phyloP scores from a whole-genome alignment of 2,888 invertebrate genomes.

The Drosophila hamatofila region DNA sequence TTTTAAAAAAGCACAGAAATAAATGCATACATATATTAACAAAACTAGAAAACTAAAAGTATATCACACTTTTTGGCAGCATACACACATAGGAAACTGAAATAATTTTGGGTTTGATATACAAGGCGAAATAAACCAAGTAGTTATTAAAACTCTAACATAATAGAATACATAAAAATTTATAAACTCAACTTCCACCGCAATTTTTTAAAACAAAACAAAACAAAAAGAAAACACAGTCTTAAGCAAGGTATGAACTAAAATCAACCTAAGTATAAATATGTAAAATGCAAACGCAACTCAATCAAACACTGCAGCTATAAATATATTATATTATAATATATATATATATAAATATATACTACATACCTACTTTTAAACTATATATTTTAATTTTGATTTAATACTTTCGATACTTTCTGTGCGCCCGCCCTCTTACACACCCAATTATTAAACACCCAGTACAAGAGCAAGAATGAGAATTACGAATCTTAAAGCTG shows the following conservation, averaged over 20 bases:
- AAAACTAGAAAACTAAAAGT: slow-evolving; percentile 51
- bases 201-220: slow-evolving; percentile 71
- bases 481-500: slow-evolving; percentile 51
- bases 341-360: slow-evolving; percentile 21
- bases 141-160: slow-evolving; percentile 69
- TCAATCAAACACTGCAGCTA: slow-evolving; percentile 78
- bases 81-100: slow-evolving; percentile 21
- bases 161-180: slow-evolving; percentile 71
- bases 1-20: slow-evolving; percentile 62
- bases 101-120: slow-evolving; percentile 73
- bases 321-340: slow-evolving; percentile 34
- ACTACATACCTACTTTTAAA: slow-evolving; percentile 51
- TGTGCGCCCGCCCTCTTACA: slow-evolving; percentile 25
- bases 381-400: slow-evolving; percentile 52
- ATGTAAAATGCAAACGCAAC: slow-evolving; percentile 72
- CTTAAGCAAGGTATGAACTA: slow-evolving; percentile 70
- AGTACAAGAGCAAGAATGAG: slow-evolving; percentile 60
- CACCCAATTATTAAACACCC: slow-evolving; percentile 47
- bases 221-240: slow-evolving; percentile 69
- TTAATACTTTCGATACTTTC: slow-evolving; percentile 37
- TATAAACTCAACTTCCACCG: slow-evolving; percentile 80
- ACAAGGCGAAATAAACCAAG: slow-evolving; percentile 64
- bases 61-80: slow-evolving; percentile 66
- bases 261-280: slow-evolving; percentile 56
- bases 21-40: slow-evolving; percentile 32